Evolutionary conservation across 2,113 vertebrate genomes (phyloP).

Genomic region (Aspiorhynchus laticeps): DNA sequence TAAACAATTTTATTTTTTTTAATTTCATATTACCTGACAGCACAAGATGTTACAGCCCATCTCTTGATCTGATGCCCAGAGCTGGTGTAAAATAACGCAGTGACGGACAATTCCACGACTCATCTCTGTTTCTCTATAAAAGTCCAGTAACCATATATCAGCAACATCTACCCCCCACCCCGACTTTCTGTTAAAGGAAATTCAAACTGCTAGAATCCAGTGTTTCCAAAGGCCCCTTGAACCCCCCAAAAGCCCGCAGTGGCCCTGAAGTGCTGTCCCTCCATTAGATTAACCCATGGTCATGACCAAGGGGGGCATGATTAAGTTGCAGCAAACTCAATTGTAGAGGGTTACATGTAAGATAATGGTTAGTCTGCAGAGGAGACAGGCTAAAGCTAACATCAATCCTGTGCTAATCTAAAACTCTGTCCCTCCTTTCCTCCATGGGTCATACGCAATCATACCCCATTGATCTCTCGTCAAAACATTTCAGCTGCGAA

Average conservation of each 20-base stretch:
- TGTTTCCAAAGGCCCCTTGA: constrained; percentile 35
- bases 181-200: constrained; percentile 41
- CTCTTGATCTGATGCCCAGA: background rate
- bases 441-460: constrained; percentile 46
- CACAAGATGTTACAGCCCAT: background rate
- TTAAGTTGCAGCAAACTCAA: constrained; percentile 64
- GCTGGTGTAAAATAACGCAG: background rate
- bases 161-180: constrained; percentile 25
- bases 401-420: constrained; percentile 59
- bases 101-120: constrained; percentile 1
- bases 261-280: constrained; percentile 55
- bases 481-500: constrained; percentile 37
- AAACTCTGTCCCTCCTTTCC: constrained; percentile 47
- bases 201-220: constrained; percentile 46
- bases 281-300: constrained; percentile 59
- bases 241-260: constrained; percentile 47
- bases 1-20: no score
- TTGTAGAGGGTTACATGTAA: constrained; percentile 60
- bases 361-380: constrained; percentile 58
- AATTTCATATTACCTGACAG: no score
- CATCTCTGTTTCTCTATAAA: constrained; percentile 30
- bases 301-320: constrained; percentile 52
- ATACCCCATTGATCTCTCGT: constrained; percentile 45
- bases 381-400: constrained; percentile 59
- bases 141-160: constrained; percentile 27